These are phyloP conservation scores for Pseudomugil gertrudae DNA, from an alignment of 2,797 vertebrate species.

Conservation along the genomic window DNA sequence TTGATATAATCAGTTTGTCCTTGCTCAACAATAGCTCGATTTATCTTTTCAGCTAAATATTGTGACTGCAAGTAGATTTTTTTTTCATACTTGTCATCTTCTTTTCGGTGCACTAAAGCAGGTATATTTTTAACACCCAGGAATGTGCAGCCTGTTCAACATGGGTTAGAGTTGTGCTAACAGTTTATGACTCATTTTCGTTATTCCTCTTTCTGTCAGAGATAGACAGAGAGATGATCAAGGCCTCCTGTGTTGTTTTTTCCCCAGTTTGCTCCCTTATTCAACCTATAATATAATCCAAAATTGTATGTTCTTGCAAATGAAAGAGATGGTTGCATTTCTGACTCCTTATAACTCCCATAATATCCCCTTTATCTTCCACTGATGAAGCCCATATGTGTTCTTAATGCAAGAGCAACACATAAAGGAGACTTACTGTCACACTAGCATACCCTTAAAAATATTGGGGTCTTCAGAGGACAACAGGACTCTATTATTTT, in stretches of 20 bases:
- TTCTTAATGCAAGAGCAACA: constrained; percentile 20
- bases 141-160: background rate
- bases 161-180: background rate
- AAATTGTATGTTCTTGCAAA: constrained; percentile 34
- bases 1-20: constrained; percentile 54
- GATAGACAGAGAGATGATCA: constrained; percentile 1
- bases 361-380: constrained; percentile 20
- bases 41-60: constrained; percentile 34
- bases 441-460: constrained; percentile 39
- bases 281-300: constrained; percentile 24
- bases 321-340: constrained; percentile 29
- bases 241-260: constrained; percentile 14
- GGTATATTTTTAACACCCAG: constrained; percentile 6
- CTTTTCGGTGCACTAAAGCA: background rate
- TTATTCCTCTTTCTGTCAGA: constrained; percentile 9
- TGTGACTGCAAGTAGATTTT: constrained; percentile 10
- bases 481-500: constrained; percentile 20
- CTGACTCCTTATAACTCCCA: constrained; percentile 24
- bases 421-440: constrained; percentile 48
- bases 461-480: constrained; percentile 18
- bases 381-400: constrained; percentile 34
- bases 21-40: constrained; percentile 34
- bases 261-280: constrained; percentile 12
- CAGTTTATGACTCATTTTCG: constrained; percentile 19
- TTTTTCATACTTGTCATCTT: background rate